A percentile compares a stretch with the other conserved stretches of the same genome.
Conservation (phyloP, 2,888 invertebrate genomes). For the Heteromyza rotundicornis region DNA sequence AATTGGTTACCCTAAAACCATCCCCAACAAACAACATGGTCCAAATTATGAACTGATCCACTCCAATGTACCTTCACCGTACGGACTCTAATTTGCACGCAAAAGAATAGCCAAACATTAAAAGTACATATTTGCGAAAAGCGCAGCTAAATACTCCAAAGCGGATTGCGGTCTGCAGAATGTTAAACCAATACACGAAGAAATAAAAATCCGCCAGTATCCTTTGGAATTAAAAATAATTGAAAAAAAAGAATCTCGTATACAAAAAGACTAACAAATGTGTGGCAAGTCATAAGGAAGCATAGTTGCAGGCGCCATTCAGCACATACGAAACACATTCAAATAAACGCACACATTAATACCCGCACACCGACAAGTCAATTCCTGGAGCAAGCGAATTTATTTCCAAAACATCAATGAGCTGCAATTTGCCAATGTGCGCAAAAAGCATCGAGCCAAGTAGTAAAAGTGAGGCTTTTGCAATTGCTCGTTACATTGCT, state of each 20-base stretch:
- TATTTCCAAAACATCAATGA: slow-evolving; percentile 16
- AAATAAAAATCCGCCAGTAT: not conserved
- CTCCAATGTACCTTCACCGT: too few relatives aligned
- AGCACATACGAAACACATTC: not conserved
- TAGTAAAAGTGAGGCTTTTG: too few relatives aligned
- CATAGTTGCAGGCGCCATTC: slow-evolving; percentile 18
- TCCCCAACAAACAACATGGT: too few relatives aligned
- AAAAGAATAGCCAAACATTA: not conserved
- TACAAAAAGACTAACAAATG: too few relatives aligned
- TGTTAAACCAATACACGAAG: not conserved
- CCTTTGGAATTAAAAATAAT: slow-evolving; percentile 4
- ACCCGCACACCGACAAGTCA: not conserved
- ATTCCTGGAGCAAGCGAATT: slow-evolving; percentile 21
- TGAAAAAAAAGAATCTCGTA: too few relatives aligned
- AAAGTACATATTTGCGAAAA: not conserved
- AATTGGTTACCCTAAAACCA: too few relatives aligned
- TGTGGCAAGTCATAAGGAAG: not conserved
- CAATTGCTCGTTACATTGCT: too few relatives aligned
- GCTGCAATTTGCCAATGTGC: slow-evolving; percentile 17
- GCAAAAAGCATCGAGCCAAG: too few relatives aligned
- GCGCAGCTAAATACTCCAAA: not conserved
- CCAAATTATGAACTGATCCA: too few relatives aligned
- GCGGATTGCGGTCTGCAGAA: not conserved
- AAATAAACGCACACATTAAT: slow-evolving; percentile 3
- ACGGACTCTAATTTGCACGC: too few relatives aligned